phyloP scores from a whole-genome alignment of 2,113 vertebrate genomes.

The Crypturellus undulatus region DNA sequence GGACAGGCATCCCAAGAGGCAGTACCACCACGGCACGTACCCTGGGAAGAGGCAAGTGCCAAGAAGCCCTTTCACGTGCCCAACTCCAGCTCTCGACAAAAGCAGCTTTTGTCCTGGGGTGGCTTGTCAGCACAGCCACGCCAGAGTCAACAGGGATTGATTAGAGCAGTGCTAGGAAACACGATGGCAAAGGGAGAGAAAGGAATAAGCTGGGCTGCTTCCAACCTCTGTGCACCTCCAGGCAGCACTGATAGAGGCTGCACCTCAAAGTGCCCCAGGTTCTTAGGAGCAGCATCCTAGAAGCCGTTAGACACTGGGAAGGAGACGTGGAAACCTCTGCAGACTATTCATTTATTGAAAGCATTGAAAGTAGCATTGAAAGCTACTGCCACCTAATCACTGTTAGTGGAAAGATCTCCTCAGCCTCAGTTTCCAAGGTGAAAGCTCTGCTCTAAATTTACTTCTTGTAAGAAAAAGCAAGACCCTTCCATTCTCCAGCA shows the following conservation, averaged over 20 bases:
- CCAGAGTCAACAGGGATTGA: constrained; percentile 10
- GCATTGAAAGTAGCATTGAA: neutral
- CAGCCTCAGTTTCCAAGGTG: neutral
- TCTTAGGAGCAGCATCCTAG: neutral
- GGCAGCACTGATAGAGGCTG: neutral
- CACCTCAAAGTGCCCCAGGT: neutral
- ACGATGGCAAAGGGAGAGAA: neutral
- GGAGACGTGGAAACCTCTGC: neutral
- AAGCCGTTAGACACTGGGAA: neutral
- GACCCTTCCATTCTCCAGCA: neutral
- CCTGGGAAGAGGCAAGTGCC: neutral
- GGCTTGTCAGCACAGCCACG: neutral
- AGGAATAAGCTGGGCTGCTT: neutral
- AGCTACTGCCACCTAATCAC: neutral
- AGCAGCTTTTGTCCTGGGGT: constrained; percentile 28
- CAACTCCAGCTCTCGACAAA: constrained; percentile 29
- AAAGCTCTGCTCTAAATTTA: neutral
- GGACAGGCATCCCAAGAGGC: neutral
- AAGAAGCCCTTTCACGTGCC: neutral
- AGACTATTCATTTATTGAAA: neutral
- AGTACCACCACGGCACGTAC: neutral
- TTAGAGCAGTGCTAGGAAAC: neutral
- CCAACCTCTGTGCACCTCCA: neutral
- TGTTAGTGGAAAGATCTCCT: neutral
- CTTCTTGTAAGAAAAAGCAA: neutral